Base-by-base conservation (phyloP, 2,113 vertebrate species). In the Agelaius phoeniceus region DNA sequence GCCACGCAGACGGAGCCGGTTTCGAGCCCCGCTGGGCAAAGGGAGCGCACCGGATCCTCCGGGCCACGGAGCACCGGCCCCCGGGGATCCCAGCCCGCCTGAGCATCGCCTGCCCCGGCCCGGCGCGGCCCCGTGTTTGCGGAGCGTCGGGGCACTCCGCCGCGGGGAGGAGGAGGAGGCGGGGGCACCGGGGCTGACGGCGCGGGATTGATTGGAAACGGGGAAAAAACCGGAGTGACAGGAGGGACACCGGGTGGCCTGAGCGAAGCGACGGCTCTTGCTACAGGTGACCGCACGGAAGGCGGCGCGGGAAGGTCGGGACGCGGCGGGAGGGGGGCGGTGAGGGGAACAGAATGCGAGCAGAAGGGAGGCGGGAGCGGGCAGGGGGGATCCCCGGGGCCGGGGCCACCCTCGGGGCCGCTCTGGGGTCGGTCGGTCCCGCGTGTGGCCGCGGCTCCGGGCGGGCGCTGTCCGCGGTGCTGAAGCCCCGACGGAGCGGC, bases 401-500 rank as follows among this genome's bases (percentile, higher is more conserved):
- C 1, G 30, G 80, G 26, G 48, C 2, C 16, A 20, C 27, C 12
- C 22, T 6, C 39, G 49, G 41, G 39, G 24, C 7, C 13, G 55
- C 23, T 27, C 71, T 43, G 51, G 39, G 26, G 20, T 33, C 57
- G 28, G 10, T 28, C 57, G 35, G 12, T 15, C 67, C 1, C 48
- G 22, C 65, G 35, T 8, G 71, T 2, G 57, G 61, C 65, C 12
- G 74, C 54, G 33, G 62, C 33, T 19, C 23, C 28, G 33, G 63
- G 14, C 44, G 16, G 67, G 90, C 82, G 65, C 96, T 96, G 85
- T 75, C 94, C 96, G 52, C 28, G 91, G 96, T 97, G 77, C 96
- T 95, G 94, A 89, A 98, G 57, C 91, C 93, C 91, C 84, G 71
- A 19, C 52, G 73, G 79, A 30, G 51, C 59, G 12, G 57, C 35